Evolutionary conservation across 2,113 vertebrate genomes (phyloP), one percentile per base, ranked within the genome.

Genomic region (Pungitius pungitius): DNA sequence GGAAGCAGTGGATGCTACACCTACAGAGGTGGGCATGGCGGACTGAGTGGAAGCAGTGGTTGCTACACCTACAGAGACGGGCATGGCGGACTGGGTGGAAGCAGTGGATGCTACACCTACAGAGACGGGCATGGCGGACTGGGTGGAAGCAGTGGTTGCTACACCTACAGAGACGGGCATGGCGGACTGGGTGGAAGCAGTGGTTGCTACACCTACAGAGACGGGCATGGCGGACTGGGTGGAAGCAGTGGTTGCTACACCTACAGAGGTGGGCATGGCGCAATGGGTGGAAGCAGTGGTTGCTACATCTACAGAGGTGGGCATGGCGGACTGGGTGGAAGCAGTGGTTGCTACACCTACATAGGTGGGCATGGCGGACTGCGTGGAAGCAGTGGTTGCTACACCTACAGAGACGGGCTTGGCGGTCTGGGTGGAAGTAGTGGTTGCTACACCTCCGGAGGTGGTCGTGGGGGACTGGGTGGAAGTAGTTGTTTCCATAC

Each of bases 151-250:
- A 4, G 43, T 22, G 13, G 18, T 0, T 24, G 11, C 5, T 37
- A 2, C 10, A 1, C 10, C 26, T 65, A 13, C 9, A 4, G 61
- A 58, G 6, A 3, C 54, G 39, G 30, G 2, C 2, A 12, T 5
- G 2, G 20, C 26, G 33, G 5, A 10, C 9, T 37, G 40, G 0
- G 3, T 8, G n/a, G 6, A 0, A 1, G 4, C 30, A 2, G 20
- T 55, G 3, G 18, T 2, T 57, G 1, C 18, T 39, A 33, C 39
- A 37, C 57, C 37, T 69, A 6, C 59, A n/a, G 0, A 17, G 27
- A 9, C n/a, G 2, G 15, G 18, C 0, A 39, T 55, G 6, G 55
- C 0, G 0, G 55, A 40, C 9, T 22, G 60, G 8, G 45, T 59
- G 18, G 9, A 6, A 2, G 1, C 40, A 42, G 71, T 35, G 18